Evolutionary conservation across 2,888 invertebrate genomes (phyloP), one percentile per base, ranked within the genome.

Genomic region (Melinaea menophilus): DNA sequence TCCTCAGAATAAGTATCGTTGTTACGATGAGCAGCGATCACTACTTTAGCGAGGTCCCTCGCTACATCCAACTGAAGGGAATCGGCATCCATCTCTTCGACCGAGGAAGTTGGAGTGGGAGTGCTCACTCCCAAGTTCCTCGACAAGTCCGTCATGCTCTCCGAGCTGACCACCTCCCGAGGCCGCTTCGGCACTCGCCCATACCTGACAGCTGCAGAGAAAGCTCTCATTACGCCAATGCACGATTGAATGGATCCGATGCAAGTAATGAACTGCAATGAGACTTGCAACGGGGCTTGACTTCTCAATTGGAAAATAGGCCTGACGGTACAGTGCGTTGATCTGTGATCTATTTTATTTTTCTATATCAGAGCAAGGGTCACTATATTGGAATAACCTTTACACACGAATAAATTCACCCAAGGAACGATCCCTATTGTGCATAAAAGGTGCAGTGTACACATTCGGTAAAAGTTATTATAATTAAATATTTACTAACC

Each of bases 101-200:
- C 54, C 3, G 67, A 66, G 0, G 77, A 68, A 13, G 63, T 56
- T 4, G 67, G 64, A 12, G 61, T 66, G 0, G 60, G 62, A 37
- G 63, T 60, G 4, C 58, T 56, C 5, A 64, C 65, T 35, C 58
- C 66, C 13, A 74, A 65, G 34, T 74, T 76, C 58, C 73, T 75
- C 11, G 74, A 63, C 55, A 77, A 69, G n/a, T 80, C 80, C 3
- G 77, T 75, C 71, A 76, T 72, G 63, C 66, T 73, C 37, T 86
- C 81, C n/a, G 73, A 69, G 59, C 69, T 72, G 9, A 72, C 68
- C 2, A 75, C 68, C 85, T 97, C 98, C 74, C 97, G 93, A 66
- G 97, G 94, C 75, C 98, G 93, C 88, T 98, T 99, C 70, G 99
- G 98, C 75, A 98, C 98, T 71, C 98, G 94, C 72, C 99, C 98